Evolutionary conservation across 2,888 invertebrate genomes (phyloP), one percentile per base, ranked within the genome.

Genomic region (Syritta pipiens): DNA sequence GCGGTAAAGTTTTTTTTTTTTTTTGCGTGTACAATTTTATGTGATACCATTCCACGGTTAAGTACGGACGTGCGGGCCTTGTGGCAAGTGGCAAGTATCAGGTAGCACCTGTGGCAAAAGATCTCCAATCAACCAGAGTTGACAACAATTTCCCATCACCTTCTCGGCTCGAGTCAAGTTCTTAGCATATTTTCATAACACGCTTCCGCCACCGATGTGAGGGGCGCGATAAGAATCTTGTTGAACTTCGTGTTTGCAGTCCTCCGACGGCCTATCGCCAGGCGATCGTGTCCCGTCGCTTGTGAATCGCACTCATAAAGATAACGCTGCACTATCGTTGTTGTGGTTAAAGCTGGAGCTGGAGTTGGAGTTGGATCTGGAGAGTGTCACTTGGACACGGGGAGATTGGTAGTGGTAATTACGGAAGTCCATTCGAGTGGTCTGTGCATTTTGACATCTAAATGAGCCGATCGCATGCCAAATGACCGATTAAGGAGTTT

Each of bases 381-480:
- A 55, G 22, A 40, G n/a, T 57, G 68, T 75, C 75, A 49, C 67
- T 24, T 53, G 22, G 35, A 59, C 68, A 37, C 22, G 51, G 67
- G 67, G 28, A 59, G 49, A 53, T 28, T 53, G 32, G 42, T 46
- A 51, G 53, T 48, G 75, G n/a, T 67, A 68, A 68, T 75, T 75
- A 62, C 75, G 68, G 55, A 68, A 55, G 68, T 75, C 53, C 46
- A 53, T 68, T 68, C 14, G 59, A 74, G 48, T 51, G 51, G 68
- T 67, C 28, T 32, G n/a, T n/a, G n/a, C n/a, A n/a, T 51, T 72
- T 55, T 76, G 62, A 69, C 76, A 63, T 57, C 57, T 57, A 69
- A 76, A 76, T 69, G 76, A 49, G 57, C 76, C 68, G 69, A 63
- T 76, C 55, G 76, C 76, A 76, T 76, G 76, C 63, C 69, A 63